Evolutionary conservation across 2,113 vertebrate species (phyloP).

Genomic region (Elaphurus davidianus): DNA sequence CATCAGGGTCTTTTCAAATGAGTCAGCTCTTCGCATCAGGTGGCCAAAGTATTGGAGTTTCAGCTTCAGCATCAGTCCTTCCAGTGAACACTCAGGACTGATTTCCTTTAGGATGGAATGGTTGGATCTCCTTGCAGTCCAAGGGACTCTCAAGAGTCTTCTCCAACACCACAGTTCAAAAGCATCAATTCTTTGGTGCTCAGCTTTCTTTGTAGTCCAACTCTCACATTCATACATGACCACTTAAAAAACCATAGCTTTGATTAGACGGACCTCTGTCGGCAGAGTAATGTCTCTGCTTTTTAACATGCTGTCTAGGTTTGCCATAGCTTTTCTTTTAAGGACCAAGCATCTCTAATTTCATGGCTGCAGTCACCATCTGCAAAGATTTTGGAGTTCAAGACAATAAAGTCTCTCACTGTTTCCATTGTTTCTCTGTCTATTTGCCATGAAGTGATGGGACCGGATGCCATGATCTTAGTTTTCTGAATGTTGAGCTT

Average conservation of each 20-base stretch:
- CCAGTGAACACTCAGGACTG: rapidly evolving
- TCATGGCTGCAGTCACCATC: neutral
- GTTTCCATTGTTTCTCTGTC: neutral
- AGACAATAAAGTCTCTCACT: neutral
- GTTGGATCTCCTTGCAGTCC: neutral
- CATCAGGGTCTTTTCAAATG: neutral
- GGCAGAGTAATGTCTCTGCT: neutral
- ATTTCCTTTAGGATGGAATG: neutral
- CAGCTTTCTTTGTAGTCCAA: neutral
- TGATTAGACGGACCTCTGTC: neutral
- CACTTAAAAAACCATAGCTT: neutral
- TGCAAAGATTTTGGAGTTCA: neutral
- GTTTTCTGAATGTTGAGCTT: neutral
- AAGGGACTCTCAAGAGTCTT: neutral
- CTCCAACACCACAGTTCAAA: neutral
- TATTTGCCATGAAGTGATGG: neutral
- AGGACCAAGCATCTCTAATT: neutral
- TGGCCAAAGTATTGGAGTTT: neutral
- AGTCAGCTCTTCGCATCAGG: rapidly evolving
- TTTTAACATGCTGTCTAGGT: neutral
- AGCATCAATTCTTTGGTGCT: neutral
- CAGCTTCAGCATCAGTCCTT: neutral
- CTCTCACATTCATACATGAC: neutral
- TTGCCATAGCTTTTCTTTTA: neutral
- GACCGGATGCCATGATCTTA: neutral